Evolutionary conservation across 2,113 vertebrate genomes (phyloP).

Genomic region (Tyrannus savana): DNA sequence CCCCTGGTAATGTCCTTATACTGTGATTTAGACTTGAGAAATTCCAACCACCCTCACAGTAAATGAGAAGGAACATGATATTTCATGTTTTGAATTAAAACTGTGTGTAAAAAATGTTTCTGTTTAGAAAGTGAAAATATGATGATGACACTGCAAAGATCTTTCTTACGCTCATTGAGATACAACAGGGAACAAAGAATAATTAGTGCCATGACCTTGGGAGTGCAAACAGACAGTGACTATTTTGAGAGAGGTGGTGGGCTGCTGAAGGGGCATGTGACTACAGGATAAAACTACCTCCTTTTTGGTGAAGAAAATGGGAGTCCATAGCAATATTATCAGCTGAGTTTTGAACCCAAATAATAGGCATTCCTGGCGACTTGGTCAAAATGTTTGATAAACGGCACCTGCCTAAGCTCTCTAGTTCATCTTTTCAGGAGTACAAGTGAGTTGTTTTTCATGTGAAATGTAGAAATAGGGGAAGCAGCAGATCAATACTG

Average conservation of each 20-base stretch:
- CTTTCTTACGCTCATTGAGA: not conserved
- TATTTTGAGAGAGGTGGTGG: not conserved
- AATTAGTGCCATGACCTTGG: accelerated
- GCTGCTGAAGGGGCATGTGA: not conserved
- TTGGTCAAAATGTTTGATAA: not conserved
- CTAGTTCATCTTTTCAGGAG: not conserved
- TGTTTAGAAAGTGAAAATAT: not conserved
- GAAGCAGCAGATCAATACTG: conserved; percentile 1
- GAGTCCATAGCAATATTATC: not conserved
- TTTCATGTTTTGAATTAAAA: not conserved
- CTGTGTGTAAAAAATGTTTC: not conserved
- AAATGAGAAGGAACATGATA: not conserved
- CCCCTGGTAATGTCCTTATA: not conserved
- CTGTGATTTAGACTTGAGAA: not conserved
- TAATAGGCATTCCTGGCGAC: not conserved
- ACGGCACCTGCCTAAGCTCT: not conserved
- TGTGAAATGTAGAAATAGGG: not conserved
- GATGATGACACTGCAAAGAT: not conserved
- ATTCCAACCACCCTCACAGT: not conserved
- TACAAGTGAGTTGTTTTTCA: not conserved
- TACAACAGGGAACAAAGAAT: not conserved
- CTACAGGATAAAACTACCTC: not conserved
- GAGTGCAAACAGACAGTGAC: not conserved
- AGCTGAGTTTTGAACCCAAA: not conserved
- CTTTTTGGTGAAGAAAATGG: not conserved